These are phyloP conservation scores for Pristionchus exspectatus DNA, from an alignment of 2,888 invertebrate species.

Conservation along the genomic window DNA sequence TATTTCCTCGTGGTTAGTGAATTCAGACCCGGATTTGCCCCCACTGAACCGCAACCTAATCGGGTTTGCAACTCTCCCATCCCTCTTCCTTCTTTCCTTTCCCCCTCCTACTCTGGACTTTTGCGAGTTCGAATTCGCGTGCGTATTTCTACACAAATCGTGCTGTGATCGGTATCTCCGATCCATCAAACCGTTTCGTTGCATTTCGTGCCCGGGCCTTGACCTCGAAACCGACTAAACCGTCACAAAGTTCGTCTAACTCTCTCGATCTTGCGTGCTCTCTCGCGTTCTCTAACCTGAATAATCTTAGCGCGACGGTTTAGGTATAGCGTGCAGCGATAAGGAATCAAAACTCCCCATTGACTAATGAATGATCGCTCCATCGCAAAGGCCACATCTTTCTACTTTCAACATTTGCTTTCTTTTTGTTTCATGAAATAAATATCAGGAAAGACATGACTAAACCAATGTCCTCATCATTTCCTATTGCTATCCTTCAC, in stretches of 20 bases:
- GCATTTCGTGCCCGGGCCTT: not conserved
- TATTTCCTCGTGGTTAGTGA: no score
- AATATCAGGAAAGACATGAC: not conserved
- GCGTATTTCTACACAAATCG: not conserved
- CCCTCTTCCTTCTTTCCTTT: not conserved
- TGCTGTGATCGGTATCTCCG: not conserved
- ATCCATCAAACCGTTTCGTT: conserved; percentile 6
- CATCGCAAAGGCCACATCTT: no score
- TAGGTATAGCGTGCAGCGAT: not conserved
- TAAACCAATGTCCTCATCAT: not conserved
- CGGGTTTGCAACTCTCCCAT: not conserved
- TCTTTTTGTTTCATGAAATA: not conserved
- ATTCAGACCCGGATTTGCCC: not conserved
- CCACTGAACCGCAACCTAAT: not conserved
- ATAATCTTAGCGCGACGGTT: not conserved
- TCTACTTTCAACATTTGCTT: no score
- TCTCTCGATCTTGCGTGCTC: conserved; percentile 1
- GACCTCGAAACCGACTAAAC: not conserved
- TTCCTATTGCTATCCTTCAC: no score
- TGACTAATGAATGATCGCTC: no score
- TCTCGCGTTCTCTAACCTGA: not conserved
- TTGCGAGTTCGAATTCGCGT: not conserved
- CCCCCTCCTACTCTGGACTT: not conserved
- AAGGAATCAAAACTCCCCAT: no score
- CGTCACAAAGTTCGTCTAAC: not conserved